Evolutionary conservation across 2,888 invertebrate genomes (phyloP), one percentile per base, ranked within the genome.

Genomic region (Parapristionchus giblindavisi): DNA sequence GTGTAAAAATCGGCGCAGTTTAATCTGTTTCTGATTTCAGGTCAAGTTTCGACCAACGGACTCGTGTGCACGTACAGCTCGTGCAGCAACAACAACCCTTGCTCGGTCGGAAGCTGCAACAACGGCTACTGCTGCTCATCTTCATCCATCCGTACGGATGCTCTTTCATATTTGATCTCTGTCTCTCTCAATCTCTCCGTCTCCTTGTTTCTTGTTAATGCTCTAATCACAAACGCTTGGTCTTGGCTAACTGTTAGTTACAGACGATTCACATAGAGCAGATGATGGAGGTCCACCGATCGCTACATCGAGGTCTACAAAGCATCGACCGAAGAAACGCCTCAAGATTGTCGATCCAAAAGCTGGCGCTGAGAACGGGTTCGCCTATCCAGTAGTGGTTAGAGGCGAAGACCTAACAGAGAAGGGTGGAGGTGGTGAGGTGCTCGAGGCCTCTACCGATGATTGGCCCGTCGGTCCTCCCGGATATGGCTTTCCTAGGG

Each of bases 71-170:
- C 85, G n/a, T 87, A 81, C 81, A 79, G 83, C 58, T 82, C 82
- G 65, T 87, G 87, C 81, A 85, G 85, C 70, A 82, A 80, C 79
- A 77, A 77, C 27, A 84, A 83, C 72, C 86, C 86, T 17, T 87
- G 87, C 82, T 79, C 78, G 38, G 72, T 77, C 65, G 87, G 87
- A 78, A 85, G 83, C 72, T 87, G 87, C 77, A 87, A 87, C 83
- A 85, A 87, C 75, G 87, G 86, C 77, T 85, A 86, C 77, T 87
- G 87, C 79, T 87, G 87, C 80, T 82, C 80, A 29, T 78, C 83
- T 40, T 34, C 29, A 29, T 38, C 72, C 43, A 58, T 72, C 60
- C 72, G 72, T 72, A 60, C 40, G 72, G 8, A 17, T 38, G 4
- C 43, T 29, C 24, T 38, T n/a, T 2, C 34, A 11, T 3, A 8